phyloP scores from a whole-genome alignment of 2,888 invertebrate genomes.

The Fragum sueziense region DNA sequence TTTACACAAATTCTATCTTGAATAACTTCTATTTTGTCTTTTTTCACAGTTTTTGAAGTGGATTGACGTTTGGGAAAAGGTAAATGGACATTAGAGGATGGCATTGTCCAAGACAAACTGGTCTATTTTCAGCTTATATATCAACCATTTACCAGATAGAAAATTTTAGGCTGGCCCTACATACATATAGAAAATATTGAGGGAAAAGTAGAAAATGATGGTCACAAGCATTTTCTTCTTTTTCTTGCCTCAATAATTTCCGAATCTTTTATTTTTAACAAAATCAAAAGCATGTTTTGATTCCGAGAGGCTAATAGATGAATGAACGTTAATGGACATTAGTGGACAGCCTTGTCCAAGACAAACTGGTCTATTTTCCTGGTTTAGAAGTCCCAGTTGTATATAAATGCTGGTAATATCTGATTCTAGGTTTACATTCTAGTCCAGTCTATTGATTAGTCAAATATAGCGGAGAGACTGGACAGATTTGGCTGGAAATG shows the following conservation, averaged over 20 bases:
- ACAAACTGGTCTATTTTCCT: neutral
- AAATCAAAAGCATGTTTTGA: too few relatives aligned
- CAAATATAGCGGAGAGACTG: neutral
- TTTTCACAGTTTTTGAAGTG: neutral
- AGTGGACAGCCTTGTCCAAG: neutral
- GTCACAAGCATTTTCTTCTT: neutral
- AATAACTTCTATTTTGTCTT: neutral
- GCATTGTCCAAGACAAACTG: neutral
- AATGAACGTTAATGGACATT: slow-evolving; percentile 1
- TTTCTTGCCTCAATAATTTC: neutral
- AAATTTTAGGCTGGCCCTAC: neutral
- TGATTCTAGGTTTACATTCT: neutral
- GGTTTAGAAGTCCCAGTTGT: neutral
- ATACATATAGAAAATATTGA: neutral
- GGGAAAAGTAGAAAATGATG: neutral
- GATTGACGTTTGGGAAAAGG: neutral
- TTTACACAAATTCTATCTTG: too few relatives aligned
- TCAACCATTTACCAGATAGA: neutral
- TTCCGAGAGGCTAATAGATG: neutral
- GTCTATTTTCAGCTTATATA: neutral
- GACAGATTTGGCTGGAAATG: neutral
- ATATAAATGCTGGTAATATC: neutral
- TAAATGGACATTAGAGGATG: neutral
- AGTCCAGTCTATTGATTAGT: slow-evolving; percentile 5
- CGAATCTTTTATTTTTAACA: neutral